Base-by-base conservation (phyloP, 2,888 invertebrate species). In the Camptogramma bilineatum region DNA sequence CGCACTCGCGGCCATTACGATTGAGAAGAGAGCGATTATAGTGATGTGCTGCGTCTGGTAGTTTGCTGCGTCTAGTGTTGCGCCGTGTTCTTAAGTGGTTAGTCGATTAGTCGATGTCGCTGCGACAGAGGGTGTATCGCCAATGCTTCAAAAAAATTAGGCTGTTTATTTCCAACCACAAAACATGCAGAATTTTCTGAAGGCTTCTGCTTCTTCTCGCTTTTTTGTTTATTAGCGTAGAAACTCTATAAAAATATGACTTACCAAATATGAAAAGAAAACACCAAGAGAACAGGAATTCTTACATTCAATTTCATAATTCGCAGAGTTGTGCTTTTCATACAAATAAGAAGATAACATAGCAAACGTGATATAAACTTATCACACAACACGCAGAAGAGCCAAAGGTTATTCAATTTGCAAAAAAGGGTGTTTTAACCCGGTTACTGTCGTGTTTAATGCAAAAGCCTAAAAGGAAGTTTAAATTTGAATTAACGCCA, bases 401-500 rank as follows among this genome's bases (percentile, higher is more conserved):
- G n/a, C 31, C 44, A 17, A 10, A 46, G 24, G 28, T 28, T 18
- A 52, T 60, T 60, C 21, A 53, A 53, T 53, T 48, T 53, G 7
- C 50, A 19, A 16, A 44, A 55, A 54, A 51, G 42, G 47, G 19
- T 61, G 54, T 61, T 54, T 50, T 48, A 51, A 60, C 39, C 44
- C 52, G 44, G 42, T 58, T 54, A 57, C 46, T 46, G 16, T 50
- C 39, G 48, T 44, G 60, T 51, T 53, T 19, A 28, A 54, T 54
- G 46, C 57, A 47, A 51, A 39, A 13, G 9, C 42, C 34, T 46
- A 52, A 57, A 51, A 44, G 52, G 34, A 64, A 62, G 58, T 64
- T 56, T 57, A 52, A 54, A 58, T 39, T 47, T 28, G 39, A 62
- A 54, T 53, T 56, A 19, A 50, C 57, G 52, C 44, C 54, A 17